Conservation (phyloP, 92 coral and sea anemone species). For the Zoanthus sansibaricus region DNA sequence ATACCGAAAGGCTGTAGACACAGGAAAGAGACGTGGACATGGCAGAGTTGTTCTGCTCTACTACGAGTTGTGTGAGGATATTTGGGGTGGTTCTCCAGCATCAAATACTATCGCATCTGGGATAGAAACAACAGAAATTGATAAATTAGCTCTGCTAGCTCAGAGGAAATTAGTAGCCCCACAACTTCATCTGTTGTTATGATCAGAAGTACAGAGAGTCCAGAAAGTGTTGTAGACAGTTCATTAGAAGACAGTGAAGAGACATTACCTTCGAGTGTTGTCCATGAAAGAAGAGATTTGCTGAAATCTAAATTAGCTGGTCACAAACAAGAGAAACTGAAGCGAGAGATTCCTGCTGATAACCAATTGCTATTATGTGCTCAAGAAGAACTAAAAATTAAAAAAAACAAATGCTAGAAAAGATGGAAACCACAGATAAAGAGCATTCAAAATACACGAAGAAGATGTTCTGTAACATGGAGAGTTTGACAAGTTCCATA, state of each 20-base stretch:
- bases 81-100: slow-evolving; percentile 46
- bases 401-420: slow-evolving; percentile 62
- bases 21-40: slow-evolving; percentile 46
- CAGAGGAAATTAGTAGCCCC: background rate
- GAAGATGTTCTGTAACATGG: slow-evolving; percentile 52
- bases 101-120: slow-evolving; percentile 9
- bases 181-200: background rate
- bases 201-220: background rate
- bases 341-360: slow-evolving; percentile 52
- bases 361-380: slow-evolving; percentile 50
- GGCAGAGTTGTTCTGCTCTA: slow-evolving; percentile 49
- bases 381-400: slow-evolving; percentile 63
- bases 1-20: slow-evolving; percentile 45
- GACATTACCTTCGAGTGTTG: background rate
- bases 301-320: slow-evolving; percentile 54
- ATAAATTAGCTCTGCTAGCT: background rate
- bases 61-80: slow-evolving; percentile 24
- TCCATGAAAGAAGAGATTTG: slow-evolving; percentile 43
- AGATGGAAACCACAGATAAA: slow-evolving; percentile 62
- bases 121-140: slow-evolving; percentile 17
- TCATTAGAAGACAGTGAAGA: background rate
- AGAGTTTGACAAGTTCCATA: slow-evolving; percentile 56
- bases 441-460: slow-evolving; percentile 55
- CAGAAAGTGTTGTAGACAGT: background rate
- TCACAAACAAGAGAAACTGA: slow-evolving; percentile 61